Evolutionary conservation across 2,797 vertebrate species (phyloP).

Genomic region (Argya squamiceps): DNA sequence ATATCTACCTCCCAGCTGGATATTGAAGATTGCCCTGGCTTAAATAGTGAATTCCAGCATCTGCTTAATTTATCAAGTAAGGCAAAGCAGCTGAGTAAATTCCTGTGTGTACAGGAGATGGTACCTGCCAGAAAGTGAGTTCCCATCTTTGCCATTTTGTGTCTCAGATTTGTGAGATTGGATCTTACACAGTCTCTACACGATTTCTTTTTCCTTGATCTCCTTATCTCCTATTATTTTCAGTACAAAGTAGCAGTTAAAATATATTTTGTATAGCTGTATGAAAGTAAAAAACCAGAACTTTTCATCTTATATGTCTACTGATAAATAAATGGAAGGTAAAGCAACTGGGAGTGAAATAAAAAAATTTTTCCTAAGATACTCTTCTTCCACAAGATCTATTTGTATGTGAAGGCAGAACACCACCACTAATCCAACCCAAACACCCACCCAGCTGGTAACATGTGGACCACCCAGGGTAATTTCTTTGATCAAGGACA

Average conservation of each 20-base stretch:
- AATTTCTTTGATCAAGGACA: constrained; percentile 5
- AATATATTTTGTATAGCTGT: neutral
- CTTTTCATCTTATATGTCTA: neutral
- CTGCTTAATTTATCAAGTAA: neutral
- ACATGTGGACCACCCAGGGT: constrained; percentile 30
- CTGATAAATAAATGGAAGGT: neutral
- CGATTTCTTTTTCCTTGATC: neutral
- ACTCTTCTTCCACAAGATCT: neutral
- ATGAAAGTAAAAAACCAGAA: neutral
- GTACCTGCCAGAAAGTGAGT: neutral
- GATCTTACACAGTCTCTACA: neutral
- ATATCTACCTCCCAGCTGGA: neutral
- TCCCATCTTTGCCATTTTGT: neutral
- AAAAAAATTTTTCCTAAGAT: neutral
- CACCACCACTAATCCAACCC: neutral
- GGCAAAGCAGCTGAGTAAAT: neutral
- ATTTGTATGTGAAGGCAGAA: neutral
- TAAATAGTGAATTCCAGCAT: neutral
- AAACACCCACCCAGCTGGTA: constrained; percentile 34
- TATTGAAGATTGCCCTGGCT: neutral
- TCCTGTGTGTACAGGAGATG: neutral
- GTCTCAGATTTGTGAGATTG: neutral
- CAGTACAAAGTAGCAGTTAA: neutral
- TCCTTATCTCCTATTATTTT: neutral
- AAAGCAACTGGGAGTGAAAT: neutral